Evolutionary conservation across 2,113 vertebrate species (phyloP).

Genomic region (Grammomys surdaster): DNA sequence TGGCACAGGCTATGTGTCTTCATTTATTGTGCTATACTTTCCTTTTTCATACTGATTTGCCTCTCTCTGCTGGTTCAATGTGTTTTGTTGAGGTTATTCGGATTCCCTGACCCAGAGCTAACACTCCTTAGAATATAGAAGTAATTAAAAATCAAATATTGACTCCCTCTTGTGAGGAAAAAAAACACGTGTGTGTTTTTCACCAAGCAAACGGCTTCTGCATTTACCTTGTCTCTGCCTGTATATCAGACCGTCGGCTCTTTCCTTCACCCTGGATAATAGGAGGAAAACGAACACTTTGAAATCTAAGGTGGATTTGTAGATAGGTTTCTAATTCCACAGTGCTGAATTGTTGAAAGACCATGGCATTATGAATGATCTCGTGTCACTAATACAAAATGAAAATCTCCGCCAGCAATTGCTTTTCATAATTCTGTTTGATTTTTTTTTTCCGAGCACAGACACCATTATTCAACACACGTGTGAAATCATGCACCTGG

Average conservation of each 20-base stretch:
- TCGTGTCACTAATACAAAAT: constrained; percentile 67
- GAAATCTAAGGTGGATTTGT: neutral
- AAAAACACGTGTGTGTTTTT: neutral
- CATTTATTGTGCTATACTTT: neutral
- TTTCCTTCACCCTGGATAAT: neutral
- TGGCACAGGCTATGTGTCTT: neutral
- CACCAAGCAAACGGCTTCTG: neutral
- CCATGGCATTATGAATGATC: neutral
- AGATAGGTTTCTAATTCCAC: constrained; percentile 41
- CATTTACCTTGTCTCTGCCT: neutral
- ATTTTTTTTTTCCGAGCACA: constrained; percentile 68
- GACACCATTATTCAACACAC: constrained; percentile 65
- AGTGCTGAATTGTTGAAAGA: constrained; percentile 51
- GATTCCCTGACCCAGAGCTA: neutral
- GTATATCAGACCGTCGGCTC: neutral
- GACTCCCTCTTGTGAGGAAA: constrained; percentile 2
- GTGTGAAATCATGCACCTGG: constrained; percentile 65
- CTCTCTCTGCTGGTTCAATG: neutral
- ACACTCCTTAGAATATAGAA: neutral
- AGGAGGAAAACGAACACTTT: constrained; percentile 4
- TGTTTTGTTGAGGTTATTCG: constrained; percentile 35
- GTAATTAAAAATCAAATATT: constrained; percentile 70
- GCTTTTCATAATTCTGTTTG: constrained; percentile 81
- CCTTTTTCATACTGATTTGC: neutral
- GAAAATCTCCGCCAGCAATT: constrained; percentile 65